A percentile compares a stretch with the other conserved stretches of the same genome.
phyloP scores from a whole-genome alignment of 2,113 vertebrate genomes.

The Zosterops pallidus region DNA sequence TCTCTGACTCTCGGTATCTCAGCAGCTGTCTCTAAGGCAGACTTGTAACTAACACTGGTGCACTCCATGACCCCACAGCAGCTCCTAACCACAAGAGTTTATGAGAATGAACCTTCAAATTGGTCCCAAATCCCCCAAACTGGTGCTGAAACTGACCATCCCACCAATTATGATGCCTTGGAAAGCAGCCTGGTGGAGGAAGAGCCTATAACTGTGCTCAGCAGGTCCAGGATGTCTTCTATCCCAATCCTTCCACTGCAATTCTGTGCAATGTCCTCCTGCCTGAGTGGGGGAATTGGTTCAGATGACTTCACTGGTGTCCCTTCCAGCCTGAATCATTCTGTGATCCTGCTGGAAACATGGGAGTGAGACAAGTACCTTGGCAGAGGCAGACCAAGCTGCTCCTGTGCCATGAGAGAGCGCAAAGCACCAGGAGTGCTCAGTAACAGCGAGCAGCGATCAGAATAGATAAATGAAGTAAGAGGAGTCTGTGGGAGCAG shows the following conservation, averaged over 20 bases:
- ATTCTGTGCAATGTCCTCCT: neutral
- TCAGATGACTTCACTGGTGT: neutral
- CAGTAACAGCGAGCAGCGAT: neutral
- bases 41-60: neutral
- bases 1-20: neutral
- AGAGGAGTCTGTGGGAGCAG: neutral
- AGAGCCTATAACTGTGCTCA: neutral
- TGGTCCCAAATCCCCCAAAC: no score
- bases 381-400: neutral
- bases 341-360: neutral
- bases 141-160: neutral
- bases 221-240: neutral
- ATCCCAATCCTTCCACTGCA: neutral
- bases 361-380: accelerated
- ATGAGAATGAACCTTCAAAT: neutral
- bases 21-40: neutral
- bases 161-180: neutral
- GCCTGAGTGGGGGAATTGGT: neutral
- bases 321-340: neutral
- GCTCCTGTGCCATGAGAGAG: neutral
- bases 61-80: neutral
- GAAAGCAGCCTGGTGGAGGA: neutral
- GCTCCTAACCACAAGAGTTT: neutral
- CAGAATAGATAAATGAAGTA: neutral
- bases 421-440: neutral